Percentiles rank a stretch among this genome's conserved stretches.
These are phyloP conservation scores for Pseudorhombus dupliciocellatus DNA, from an alignment of 2,113 vertebrate species.

Conservation along the genomic window DNA sequence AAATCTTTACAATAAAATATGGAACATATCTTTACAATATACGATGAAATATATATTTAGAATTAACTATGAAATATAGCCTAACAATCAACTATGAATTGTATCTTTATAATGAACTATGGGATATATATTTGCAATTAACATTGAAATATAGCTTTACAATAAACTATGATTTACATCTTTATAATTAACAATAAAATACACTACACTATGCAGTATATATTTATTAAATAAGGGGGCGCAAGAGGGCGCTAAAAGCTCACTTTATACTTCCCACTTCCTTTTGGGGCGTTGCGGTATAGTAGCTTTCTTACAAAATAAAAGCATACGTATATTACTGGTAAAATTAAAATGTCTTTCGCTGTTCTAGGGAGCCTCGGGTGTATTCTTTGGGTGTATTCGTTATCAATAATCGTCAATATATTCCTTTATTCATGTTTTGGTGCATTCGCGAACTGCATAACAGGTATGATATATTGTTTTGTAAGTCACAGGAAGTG, in stretches of 20 bases:
- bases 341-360: background rate
- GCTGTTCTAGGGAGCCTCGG: background rate
- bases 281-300: conserved; percentile 16
- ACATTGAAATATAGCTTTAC: background rate
- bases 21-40: too few relatives aligned
- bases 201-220: too few relatives aligned
- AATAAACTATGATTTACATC: background rate
- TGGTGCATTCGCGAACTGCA: background rate
- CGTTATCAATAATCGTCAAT: background rate
- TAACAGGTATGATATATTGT: background rate
- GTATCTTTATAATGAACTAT: too few relatives aligned
- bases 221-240: too few relatives aligned
- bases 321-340: background rate
- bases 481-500: background rate
- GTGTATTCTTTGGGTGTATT: background rate
- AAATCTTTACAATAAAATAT: background rate
- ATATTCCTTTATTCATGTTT: background rate
- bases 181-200: too few relatives aligned
- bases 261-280: background rate
- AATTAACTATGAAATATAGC: too few relatives aligned
- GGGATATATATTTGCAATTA: too few relatives aligned
- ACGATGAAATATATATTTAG: too few relatives aligned
- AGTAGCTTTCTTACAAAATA: conserved; percentile 39
- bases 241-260: conserved; percentile 14
- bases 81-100: too few relatives aligned